Conservation (phyloP, 2,797 vertebrate species). For the Betta splendens region DNA sequence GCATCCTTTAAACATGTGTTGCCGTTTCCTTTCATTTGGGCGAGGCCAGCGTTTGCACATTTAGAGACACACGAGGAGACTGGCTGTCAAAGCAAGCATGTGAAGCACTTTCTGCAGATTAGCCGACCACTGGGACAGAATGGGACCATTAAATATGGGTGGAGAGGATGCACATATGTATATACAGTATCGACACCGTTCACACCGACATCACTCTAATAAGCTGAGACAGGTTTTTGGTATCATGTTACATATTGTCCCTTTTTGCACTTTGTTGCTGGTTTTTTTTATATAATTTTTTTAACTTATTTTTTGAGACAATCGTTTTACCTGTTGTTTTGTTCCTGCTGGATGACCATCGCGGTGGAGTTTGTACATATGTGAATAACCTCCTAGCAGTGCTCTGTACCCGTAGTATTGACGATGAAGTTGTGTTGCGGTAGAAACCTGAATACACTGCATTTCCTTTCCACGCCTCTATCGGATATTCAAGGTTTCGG, state of each 20-base stretch:
- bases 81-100: constrained; percentile 41
- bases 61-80: constrained; percentile 39
- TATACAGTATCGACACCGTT: constrained; percentile 34
- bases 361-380: constrained; percentile 71
- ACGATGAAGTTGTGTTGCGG: constrained; percentile 66
- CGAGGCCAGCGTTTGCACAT: constrained; percentile 61
- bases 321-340: constrained; percentile 50
- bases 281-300: constrained; percentile 51
- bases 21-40: constrained; percentile 36
- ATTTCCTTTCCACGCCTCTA: constrained; percentile 54
- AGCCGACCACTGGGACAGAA: constrained; percentile 41
- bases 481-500: constrained; percentile 52
- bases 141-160: constrained; percentile 28
- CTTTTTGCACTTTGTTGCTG: constrained; percentile 40
- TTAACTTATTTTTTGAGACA: constrained; percentile 62
- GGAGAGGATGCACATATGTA: constrained; percentile 27
- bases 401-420: constrained; percentile 66
- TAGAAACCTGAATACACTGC: constrained; percentile 64
- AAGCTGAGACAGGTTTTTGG: constrained; percentile 45
- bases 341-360: constrained; percentile 57
- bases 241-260: constrained; percentile 55
- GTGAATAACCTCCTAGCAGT: constrained; percentile 72
- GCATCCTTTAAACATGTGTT: constrained; percentile 19
- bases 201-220: constrained; percentile 39
- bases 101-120: constrained; percentile 57